Conservation (phyloP, 2,797 vertebrate species). For the Neosilurus hyrtlii region DNA sequence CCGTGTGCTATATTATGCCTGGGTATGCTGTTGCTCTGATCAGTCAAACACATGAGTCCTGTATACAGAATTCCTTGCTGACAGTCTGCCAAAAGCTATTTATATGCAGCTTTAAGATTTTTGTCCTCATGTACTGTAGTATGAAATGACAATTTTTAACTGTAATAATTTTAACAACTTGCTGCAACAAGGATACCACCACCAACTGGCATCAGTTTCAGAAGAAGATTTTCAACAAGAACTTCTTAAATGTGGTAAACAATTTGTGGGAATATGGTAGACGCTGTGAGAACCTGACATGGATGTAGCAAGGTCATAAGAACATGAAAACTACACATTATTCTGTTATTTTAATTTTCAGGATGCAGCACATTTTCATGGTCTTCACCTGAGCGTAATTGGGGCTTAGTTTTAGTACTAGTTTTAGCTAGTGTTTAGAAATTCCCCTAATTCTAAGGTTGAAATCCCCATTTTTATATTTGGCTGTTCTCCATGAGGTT, state of each 20-base stretch:
- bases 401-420: background rate
- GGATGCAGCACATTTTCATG: too few relatives aligned
- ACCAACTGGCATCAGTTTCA: background rate
- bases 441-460: background rate
- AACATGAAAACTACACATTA: too few relatives aligned
- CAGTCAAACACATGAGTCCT: background rate
- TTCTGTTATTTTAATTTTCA: too few relatives aligned
- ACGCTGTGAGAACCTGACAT: too few relatives aligned
- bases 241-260: background rate
- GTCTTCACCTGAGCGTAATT: too few relatives aligned
- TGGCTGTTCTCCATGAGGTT: background rate
- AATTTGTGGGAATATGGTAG: too few relatives aligned
- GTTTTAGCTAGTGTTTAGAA: slow-evolving; percentile 7
- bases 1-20: background rate
- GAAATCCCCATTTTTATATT: background rate
- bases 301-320: too few relatives aligned
- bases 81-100: background rate
- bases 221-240: background rate
- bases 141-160: background rate
- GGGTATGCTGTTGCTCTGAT: background rate
- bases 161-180: background rate
- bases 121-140: background rate
- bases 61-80: background rate
- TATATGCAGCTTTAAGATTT: background rate
- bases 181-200: background rate